Conservation (phyloP, 1,140 invertebrate genomes). For the Diachasma alloeum region DNA sequence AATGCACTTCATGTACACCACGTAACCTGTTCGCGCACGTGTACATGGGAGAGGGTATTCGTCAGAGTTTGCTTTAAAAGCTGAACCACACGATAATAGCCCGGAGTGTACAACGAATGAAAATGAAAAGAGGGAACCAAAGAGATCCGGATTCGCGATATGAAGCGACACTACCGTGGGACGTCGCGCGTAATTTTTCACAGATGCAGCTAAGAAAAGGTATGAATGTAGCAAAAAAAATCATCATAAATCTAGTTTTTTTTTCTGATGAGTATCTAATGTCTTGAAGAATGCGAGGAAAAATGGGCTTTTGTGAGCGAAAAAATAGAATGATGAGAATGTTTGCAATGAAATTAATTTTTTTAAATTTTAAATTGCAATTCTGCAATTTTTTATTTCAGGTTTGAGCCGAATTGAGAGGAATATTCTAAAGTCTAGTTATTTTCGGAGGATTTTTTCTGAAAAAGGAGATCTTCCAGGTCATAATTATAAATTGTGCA, state of each 20-base stretch:
- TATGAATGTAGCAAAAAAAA: neutral
- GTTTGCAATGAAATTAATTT: neutral
- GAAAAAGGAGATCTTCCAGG: no score
- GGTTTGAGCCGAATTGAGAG: no score
- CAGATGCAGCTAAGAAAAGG: conserved; percentile 11
- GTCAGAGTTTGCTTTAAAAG: neutral
- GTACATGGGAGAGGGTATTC: conserved; percentile 11
- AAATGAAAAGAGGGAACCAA: conserved; percentile 5
- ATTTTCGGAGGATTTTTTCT: no score
- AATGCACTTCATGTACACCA: conserved; percentile 15
- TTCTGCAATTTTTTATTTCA: no score
- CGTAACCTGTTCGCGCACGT: conserved; percentile 31
- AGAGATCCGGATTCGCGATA: conserved; percentile 13
- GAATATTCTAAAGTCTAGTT: no score
- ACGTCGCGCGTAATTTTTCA: conserved; percentile 12
- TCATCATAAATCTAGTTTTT: conserved; percentile 7
- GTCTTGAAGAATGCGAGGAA: neutral
- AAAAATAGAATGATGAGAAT: neutral
- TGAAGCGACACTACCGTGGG: neutral
- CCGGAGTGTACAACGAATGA: neutral
- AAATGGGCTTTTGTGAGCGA: neutral
- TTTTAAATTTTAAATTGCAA: no score
- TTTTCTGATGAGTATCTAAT: neutral
- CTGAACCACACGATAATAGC: conserved; percentile 21
- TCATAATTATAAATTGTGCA: no score